phyloP scores from a whole-genome alignment of 2,113 vertebrate genomes.

The Pycnonotus jocosus region DNA sequence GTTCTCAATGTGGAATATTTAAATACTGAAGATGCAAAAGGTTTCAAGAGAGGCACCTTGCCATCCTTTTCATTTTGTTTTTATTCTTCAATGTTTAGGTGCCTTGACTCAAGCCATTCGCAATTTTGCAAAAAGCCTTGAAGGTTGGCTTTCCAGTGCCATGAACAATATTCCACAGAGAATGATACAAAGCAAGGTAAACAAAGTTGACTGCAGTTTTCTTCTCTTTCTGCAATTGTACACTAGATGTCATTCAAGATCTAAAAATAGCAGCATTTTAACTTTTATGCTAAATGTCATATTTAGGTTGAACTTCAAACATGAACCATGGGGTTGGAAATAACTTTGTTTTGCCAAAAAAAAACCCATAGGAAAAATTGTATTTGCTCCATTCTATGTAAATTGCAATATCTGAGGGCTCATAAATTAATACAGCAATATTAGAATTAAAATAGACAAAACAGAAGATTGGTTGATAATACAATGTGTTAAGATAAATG shows the following conservation, averaged over 20 bases:
- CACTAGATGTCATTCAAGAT: background rate
- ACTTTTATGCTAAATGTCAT: background rate
- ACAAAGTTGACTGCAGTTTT: background rate
- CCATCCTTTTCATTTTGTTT: constrained; percentile 44
- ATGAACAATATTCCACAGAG: constrained; percentile 95
- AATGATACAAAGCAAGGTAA: constrained; percentile 93
- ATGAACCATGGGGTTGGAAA: background rate
- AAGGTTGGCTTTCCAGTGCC: constrained; percentile 94
- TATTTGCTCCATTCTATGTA: constrained; percentile 17
- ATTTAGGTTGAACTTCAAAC: background rate
- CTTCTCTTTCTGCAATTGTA: background rate
- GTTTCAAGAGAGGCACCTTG: background rate
- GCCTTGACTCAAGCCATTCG: constrained; percentile 98
- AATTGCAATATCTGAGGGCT: background rate
- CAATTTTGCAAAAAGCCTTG: constrained; percentile 98
- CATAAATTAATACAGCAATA: constrained; percentile 4
- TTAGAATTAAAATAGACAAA: constrained; percentile 4
- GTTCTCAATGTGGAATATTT: background rate
- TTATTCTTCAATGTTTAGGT: constrained; percentile 77
- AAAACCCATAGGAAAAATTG: background rate
- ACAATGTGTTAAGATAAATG: background rate
- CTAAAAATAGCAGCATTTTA: background rate
- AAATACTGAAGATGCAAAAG: background rate
- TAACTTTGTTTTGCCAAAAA: constrained; percentile 35
- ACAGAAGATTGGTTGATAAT: background rate